phyloP scores from a whole-genome alignment of 35 echinoderm and acorn worm species.

The Eucidaris tribuloides region DNA sequence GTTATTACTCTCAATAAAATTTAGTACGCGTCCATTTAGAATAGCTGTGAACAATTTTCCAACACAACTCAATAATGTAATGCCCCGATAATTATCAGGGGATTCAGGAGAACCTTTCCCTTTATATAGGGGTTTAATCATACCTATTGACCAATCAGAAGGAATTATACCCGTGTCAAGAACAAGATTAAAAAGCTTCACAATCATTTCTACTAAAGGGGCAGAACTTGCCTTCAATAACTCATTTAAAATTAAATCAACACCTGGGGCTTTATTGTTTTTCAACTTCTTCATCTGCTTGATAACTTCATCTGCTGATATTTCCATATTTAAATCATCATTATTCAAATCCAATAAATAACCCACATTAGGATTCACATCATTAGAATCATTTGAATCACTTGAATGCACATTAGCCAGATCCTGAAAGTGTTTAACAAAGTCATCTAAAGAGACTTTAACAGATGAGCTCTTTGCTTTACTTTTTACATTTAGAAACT shows the following conservation, averaged over 20 bases:
- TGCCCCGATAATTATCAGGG: slow-evolving; percentile 24
- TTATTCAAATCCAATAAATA: neutral
- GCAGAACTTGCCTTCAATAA: too few species aligned
- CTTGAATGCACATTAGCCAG: neutral
- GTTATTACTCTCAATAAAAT: slow-evolving; percentile 11
- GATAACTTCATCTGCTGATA: too few species aligned
- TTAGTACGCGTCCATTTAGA: neutral
- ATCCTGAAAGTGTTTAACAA: slow-evolving; percentile 18
- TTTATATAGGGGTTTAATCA: slow-evolving; percentile 35
- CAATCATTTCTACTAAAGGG: too few species aligned
- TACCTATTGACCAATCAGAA: slow-evolving; percentile 24
- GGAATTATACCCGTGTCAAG: slow-evolving; percentile 7
- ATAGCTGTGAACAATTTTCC: too few species aligned
- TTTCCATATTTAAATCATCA: neutral
- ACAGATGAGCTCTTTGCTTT: neutral
- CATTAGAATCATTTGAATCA: neutral
- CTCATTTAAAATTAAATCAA: neutral
- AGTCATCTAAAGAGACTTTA: neutral
- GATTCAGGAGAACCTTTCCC: slow-evolving; percentile 14
- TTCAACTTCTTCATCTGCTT: too few species aligned
- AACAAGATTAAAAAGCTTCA: slow-evolving; percentile 1
- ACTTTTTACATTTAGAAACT: neutral
- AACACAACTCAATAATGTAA: slow-evolving; percentile 20
- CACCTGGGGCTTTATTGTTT: neutral
- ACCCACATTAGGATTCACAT: neutral